Percentiles rank a stretch among this genome's conserved stretches.
Evolutionary conservation across 2,797 vertebrate genomes (phyloP).

Genomic region (Muraenolepis orangiensis): DNA sequence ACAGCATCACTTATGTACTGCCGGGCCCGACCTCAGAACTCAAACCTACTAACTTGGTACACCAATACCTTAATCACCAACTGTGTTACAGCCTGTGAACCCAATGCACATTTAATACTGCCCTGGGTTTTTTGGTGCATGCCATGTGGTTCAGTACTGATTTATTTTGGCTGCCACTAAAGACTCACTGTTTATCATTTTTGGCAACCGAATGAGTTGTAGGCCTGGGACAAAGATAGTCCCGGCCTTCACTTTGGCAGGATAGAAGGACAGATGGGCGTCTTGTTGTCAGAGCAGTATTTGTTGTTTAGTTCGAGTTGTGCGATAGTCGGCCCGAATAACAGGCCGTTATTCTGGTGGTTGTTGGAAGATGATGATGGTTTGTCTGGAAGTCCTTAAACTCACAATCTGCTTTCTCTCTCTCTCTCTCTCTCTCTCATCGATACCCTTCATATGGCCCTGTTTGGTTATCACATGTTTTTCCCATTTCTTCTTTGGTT

Average conservation of each 20-base stretch:
- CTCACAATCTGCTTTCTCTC: slow-evolving; percentile 56
- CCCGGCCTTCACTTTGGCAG: neutral
- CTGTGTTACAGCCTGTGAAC: too few relatives aligned
- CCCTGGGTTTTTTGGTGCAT: neutral
- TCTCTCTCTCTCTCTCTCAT: slow-evolving; percentile 45
- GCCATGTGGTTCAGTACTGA: neutral
- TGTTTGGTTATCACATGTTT: slow-evolving; percentile 13
- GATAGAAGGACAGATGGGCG: neutral
- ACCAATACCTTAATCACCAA: neutral
- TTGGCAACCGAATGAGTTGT: neutral
- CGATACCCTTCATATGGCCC: slow-evolving; percentile 33
- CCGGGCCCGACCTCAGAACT: neutral
- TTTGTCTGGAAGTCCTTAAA: slow-evolving; percentile 42
- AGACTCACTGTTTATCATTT: neutral
- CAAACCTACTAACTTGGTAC: neutral
- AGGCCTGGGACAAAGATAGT: neutral
- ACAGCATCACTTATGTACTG: neutral
- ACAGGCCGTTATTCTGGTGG: neutral
- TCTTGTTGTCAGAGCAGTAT: neutral
- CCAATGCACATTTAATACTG: neutral
- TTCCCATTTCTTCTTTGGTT: neutral
- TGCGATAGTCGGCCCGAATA: neutral
- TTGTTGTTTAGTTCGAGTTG: too few relatives aligned
- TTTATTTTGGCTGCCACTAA: neutral
- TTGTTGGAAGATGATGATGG: slow-evolving; percentile 4